These are phyloP conservation scores for Urophycis tenuis DNA, from an alignment of 2,797 vertebrate species.

Conservation along the genomic window DNA sequence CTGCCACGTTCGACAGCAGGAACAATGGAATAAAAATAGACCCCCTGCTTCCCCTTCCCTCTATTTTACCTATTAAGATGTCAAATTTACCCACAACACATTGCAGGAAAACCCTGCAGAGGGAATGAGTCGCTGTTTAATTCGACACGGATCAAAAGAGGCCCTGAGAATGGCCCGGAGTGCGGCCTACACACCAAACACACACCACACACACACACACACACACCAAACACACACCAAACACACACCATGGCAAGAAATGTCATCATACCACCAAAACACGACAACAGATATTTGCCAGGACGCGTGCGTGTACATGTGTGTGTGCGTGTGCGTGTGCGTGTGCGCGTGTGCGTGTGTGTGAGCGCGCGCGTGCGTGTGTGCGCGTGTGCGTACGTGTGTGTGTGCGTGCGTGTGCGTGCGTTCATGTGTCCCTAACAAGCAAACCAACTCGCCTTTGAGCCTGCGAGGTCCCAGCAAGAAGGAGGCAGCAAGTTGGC, in stretches of 20 bases:
- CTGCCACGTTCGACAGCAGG: slow-evolving; percentile 10
- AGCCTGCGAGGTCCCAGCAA: slow-evolving; percentile 30
- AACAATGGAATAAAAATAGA: background rate
- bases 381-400: no score
- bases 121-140: slow-evolving; percentile 36
- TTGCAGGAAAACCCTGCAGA: slow-evolving; percentile 7
- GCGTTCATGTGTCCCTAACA: slow-evolving; percentile 34
- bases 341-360: no score
- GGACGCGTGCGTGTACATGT: background rate
- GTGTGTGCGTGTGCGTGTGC: no score
- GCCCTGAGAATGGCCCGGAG: background rate
- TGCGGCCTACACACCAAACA: background rate
- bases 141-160: slow-evolving; percentile 34
- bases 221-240: slow-evolving; percentile 26
- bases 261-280: background rate
- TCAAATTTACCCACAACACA: background rate
- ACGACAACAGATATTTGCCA: background rate
- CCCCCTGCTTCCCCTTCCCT: background rate
- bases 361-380: no score
- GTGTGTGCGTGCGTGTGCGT: no score
- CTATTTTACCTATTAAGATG: background rate
- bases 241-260: slow-evolving; percentile 18
- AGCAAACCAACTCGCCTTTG: slow-evolving; percentile 43
- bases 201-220: slow-evolving; percentile 7
- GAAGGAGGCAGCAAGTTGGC: slow-evolving; percentile 29